A percentile compares a stretch with the other conserved stretches of the same genome.
These are phyloP conservation scores for Dromococcyx pavoninus DNA, from an alignment of 2,797 vertebrate genomes.

Conservation along the genomic window DNA sequence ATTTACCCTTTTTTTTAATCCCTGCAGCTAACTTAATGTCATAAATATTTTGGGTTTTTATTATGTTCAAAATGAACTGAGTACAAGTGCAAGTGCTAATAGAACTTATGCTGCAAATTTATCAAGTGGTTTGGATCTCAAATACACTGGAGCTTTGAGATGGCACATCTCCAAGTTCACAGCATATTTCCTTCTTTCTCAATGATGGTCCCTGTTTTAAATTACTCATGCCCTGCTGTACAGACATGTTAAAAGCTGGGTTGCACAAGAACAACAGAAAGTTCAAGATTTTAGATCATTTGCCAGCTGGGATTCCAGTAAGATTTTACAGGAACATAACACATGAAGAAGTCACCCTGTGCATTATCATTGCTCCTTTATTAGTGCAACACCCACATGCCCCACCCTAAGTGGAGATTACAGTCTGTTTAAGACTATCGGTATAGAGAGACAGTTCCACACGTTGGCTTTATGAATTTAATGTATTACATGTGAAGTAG, in stretches of 20 bases:
- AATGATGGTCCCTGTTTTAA: conserved; percentile 13
- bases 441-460: background rate
- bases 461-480: background rate
- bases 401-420: background rate
- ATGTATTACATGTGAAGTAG: background rate
- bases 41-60: background rate
- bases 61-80: background rate
- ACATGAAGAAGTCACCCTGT: background rate
- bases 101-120: background rate
- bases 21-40: background rate
- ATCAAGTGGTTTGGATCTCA: background rate
- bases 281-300: conserved; percentile 40
- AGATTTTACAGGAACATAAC: conserved; percentile 26
- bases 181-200: conserved; percentile 7
- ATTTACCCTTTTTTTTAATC: background rate
- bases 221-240: conserved; percentile 55
- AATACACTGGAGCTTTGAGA: background rate
- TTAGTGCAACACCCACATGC: background rate
- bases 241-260: conserved; percentile 21
- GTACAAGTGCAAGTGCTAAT: background rate
- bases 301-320: conserved; percentile 43
- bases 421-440: background rate
- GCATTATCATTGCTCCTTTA: background rate
- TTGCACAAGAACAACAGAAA: conserved; percentile 57
- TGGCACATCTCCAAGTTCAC: background rate